A percentile compares a stretch with the other conserved stretches of the same genome.
phyloP scores from a whole-genome alignment of 2,888 invertebrate genomes.

The Allolobophora icterica region DNA sequence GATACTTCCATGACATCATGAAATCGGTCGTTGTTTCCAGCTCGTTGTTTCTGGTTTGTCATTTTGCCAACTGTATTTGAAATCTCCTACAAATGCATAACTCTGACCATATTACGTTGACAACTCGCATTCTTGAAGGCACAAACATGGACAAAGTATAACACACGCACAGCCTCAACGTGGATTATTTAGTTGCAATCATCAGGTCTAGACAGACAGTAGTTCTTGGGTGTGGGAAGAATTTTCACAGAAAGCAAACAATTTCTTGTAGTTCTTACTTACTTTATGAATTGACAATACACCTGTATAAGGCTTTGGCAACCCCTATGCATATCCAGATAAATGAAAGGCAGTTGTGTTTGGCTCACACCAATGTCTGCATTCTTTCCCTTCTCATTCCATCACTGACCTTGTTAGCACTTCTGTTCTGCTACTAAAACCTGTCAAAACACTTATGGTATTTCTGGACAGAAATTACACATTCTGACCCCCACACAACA shows the following conservation, averaged over 20 bases:
- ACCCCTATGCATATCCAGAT: background rate
- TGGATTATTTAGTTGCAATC: background rate
- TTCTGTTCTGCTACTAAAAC: too few relatives aligned
- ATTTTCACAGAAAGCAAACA: background rate
- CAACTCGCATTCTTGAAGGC: background rate
- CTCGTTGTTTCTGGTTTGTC: conserved; percentile 51
- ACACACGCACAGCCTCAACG: background rate
- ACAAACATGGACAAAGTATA: background rate
- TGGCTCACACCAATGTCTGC: too few relatives aligned
- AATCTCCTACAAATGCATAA: background rate
- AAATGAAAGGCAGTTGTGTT: background rate
- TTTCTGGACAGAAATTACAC: too few relatives aligned
- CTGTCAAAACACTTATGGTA: too few relatives aligned
- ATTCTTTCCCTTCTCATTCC: too few relatives aligned
- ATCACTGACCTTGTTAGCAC: too few relatives aligned
- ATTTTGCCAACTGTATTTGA: conserved; percentile 41
- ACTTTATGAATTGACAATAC: too few relatives aligned
- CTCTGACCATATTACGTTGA: background rate
- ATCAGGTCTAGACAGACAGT: background rate
- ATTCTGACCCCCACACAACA: too few relatives aligned
- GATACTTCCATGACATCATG: conserved; percentile 61
- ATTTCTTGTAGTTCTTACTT: too few relatives aligned
- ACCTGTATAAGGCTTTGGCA: background rate
- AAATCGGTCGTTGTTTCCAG: conserved; percentile 55
- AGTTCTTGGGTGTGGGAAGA: background rate